Evolutionary conservation across 2,113 vertebrate species (phyloP).

Genomic region (Clarias macrocephalus): DNA sequence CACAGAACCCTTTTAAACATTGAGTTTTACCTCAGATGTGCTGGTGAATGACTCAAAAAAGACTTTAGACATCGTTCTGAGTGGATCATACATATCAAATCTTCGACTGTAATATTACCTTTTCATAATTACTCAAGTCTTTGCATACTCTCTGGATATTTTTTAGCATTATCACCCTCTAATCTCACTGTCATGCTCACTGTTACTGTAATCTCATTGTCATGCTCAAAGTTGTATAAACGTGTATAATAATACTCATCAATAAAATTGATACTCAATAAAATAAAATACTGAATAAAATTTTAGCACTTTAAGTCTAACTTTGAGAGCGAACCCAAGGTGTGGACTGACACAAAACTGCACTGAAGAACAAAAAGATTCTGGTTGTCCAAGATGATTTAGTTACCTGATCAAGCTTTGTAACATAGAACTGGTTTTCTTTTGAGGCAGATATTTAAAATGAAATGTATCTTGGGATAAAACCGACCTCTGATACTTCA

Average conservation of each 20-base stretch:
- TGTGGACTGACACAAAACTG: not conserved
- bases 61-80: not conserved
- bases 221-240: not conserved
- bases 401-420: not conserved
- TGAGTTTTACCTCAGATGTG: not conserved
- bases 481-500: not conserved
- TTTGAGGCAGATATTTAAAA: not conserved
- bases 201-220: not conserved
- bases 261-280: no score
- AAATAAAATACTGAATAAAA: no score
- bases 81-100: not conserved
- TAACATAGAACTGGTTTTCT: not conserved
- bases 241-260: no score
- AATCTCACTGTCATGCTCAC: not conserved
- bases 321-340: not conserved
- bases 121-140: not conserved
- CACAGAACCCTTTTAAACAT: not conserved
- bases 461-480: not conserved
- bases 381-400: not conserved
- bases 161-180: not conserved
- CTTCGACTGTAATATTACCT: not conserved
- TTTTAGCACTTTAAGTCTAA: not conserved
- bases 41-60: not conserved
- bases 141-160: not conserved
- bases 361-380: not conserved